These are phyloP conservation scores for Eulemur macaco DNA, from an alignment of 2,113 vertebrate genomes.

Conservation along the genomic window DNA sequence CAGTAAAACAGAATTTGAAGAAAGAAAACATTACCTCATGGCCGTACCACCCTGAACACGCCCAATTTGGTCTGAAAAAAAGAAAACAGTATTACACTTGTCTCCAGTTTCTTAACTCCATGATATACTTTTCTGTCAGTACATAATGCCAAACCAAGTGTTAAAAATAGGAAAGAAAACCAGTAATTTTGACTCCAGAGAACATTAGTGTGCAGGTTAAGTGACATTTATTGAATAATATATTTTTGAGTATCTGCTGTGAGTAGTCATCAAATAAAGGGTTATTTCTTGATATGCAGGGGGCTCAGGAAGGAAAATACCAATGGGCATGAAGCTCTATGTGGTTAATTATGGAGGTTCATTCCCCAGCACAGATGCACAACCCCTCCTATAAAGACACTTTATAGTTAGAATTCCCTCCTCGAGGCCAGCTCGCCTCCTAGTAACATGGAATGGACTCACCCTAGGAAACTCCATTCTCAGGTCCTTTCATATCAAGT, in stretches of 20 bases:
- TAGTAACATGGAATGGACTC: neutral
- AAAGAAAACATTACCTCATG: neutral
- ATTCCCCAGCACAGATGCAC: neutral
- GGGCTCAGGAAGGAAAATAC: neutral
- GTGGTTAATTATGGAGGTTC: neutral
- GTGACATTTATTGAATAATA: constrained; percentile 3
- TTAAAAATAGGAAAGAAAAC: neutral
- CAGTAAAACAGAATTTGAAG: neutral
- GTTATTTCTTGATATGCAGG: neutral
- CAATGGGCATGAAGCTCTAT: neutral
- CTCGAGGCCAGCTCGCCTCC: neutral
- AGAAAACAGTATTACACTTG: neutral
- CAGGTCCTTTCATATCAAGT: neutral
- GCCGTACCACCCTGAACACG: too few relatives aligned
- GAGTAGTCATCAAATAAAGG: neutral
- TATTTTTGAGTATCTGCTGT: neutral
- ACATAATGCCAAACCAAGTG: neutral
- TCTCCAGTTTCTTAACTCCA: neutral
- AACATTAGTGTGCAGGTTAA: neutral
- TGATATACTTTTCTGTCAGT: neutral
- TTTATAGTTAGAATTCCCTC: neutral
- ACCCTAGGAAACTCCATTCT: constrained; percentile 22
- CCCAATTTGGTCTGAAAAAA: neutral
- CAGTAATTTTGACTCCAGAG: constrained; percentile 17
- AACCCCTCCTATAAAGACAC: neutral